phyloP scores from a whole-genome alignment of 2,888 invertebrate species.

The Eristalis pertinax region DNA sequence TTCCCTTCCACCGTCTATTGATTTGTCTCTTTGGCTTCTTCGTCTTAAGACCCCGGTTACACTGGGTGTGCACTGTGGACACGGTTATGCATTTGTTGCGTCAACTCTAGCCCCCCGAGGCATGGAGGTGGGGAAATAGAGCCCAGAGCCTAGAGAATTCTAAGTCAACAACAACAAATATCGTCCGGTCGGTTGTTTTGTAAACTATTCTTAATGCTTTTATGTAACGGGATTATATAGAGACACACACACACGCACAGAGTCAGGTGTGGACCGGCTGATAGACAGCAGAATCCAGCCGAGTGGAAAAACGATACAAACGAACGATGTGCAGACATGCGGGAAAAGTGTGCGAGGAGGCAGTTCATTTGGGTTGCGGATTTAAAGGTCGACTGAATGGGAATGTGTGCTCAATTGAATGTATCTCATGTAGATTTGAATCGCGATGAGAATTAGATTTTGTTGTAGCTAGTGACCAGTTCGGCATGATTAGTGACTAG shows the following conservation, averaged over 20 bases:
- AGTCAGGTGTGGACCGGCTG: background rate
- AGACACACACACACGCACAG: background rate
- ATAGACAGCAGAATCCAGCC: constrained; percentile 5
- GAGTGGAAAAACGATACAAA: constrained; percentile 21
- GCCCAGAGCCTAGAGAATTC: background rate
- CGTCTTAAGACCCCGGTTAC: constrained; percentile 32
- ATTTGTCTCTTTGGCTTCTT: constrained; percentile 57
- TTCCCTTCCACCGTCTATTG: constrained; percentile 17
- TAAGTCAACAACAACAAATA: background rate
- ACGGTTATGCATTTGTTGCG: constrained; percentile 48
- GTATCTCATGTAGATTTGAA: background rate
- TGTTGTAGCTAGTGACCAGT: background rate
- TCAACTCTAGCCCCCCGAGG: constrained; percentile 41
- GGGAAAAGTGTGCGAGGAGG: background rate
- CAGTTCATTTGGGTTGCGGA: constrained; percentile 65
- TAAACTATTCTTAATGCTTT: constrained; percentile 46
- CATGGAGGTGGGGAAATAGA: too few species aligned
- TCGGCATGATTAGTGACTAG: background rate
- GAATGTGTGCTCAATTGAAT: constrained; percentile 45
- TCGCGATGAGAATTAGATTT: background rate
- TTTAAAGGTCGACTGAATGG: constrained; percentile 50
- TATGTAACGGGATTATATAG: constrained; percentile 56
- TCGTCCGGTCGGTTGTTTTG: constrained; percentile 17
- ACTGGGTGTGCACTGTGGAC: background rate
- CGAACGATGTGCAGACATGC: background rate